Conservation (phyloP, 2,888 invertebrate species). For the Microplitis manilae region DNA sequence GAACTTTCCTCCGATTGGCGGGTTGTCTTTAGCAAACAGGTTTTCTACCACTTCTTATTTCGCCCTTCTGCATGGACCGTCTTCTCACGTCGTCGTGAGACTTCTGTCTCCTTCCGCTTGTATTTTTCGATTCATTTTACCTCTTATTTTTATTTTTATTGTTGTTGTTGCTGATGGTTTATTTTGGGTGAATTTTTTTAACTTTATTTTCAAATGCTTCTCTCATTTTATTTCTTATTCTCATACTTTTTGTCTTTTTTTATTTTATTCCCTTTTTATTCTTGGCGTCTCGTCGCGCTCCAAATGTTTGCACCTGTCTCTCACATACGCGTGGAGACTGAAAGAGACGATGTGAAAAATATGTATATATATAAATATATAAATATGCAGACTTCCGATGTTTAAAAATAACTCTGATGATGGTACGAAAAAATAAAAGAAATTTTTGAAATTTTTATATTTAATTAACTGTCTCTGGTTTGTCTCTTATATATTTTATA, state of each 20-base stretch:
- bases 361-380: not conserved
- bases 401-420: not conserved
- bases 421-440: slow-evolving; percentile 2
- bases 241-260: slow-evolving; percentile 2
- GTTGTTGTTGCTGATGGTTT: too few relatives aligned
- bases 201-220: not conserved
- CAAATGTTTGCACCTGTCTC: slow-evolving; percentile 41
- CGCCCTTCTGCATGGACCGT: not conserved
- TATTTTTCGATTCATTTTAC: slow-evolving; percentile 21
- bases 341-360: not conserved
- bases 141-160: too few relatives aligned
- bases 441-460: slow-evolving; percentile 1
- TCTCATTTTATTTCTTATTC: too few relatives aligned
- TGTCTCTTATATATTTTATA: not conserved
- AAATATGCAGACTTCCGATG: slow-evolving; percentile 25
- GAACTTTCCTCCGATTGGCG: slow-evolving; percentile 57
- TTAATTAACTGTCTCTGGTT: slow-evolving; percentile 1
- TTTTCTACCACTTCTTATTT: slow-evolving; percentile 50
- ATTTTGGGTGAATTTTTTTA: not conserved
- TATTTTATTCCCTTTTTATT: slow-evolving; percentile 9
- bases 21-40: slow-evolving; percentile 69
- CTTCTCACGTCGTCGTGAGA: slow-evolving; percentile 30
- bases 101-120: slow-evolving; percentile 38
- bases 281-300: slow-evolving; percentile 34
- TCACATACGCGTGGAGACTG: slow-evolving; percentile 2